Evolutionary conservation across 2,113 vertebrate genomes (phyloP), one percentile per base, ranked within the genome.

Genomic region (Mormoops blainvillei): DNA sequence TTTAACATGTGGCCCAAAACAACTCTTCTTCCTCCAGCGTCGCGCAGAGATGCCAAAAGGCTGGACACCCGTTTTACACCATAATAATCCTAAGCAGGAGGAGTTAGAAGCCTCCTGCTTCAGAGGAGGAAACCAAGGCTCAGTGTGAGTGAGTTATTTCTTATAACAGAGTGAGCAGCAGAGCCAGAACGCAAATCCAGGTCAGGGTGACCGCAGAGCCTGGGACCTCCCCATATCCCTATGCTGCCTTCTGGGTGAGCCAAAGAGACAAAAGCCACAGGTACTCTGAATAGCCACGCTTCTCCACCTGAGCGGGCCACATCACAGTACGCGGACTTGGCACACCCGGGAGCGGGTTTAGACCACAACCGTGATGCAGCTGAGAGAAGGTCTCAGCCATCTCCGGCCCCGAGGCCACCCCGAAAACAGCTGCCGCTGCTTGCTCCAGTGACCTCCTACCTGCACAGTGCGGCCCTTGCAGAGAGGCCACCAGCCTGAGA

Each of bases 311-410:
- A 41, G 56, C 36, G 43, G 45, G 16, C 38, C 52, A 41, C 22
- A 9, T 7, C 3, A 33, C 28, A 7, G 45, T 0, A 41, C 0
- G 13, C 43, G 0, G 3, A 12, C 12, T 65, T 20, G 31, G 50
- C 36, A 38, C 11, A 31, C 13, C 3, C 2, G 15, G 24, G 24
- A 74, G 45, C 56, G 28, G 15, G 56, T 26, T 81, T 18, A 54
- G 28, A 38, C 33, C 3, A 16, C 71, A 33, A 41, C 56, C 22
- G 9, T 10, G 61, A 77, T 22, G 18, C 31, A 9, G 16, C 71
- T 68, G 56, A 65, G 31, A 41, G 43, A 78, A 41, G 31, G 24
- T 15, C 48, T 45, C 10, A 45, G 36, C n/a, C 56, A 22, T 50
- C 63, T 13, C 22, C 13, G 1, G 77, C 70, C 68, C 20, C 16